These are phyloP conservation scores for Cyclophora albipunctata DNA, from an alignment of 2,888 invertebrate genomes.

Conservation along the genomic window DNA sequence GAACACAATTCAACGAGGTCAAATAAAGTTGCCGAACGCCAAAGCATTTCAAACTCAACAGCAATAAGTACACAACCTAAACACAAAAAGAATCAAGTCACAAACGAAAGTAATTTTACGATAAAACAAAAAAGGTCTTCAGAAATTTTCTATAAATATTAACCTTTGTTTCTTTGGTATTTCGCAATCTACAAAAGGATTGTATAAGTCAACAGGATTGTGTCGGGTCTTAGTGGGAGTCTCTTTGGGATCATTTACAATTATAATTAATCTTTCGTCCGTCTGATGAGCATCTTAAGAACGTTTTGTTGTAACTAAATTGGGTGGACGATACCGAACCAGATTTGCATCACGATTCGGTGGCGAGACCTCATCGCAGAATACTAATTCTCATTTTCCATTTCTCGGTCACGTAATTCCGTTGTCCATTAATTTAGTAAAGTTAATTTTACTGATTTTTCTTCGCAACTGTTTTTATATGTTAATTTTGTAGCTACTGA, in stretches of 20 bases:
- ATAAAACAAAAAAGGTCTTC: slow-evolving; percentile 30
- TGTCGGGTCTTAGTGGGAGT: slow-evolving; percentile 57
- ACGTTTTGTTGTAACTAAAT: slow-evolving; percentile 48
- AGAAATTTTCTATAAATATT: slow-evolving; percentile 17
- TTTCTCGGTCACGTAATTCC: slow-evolving; percentile 26
- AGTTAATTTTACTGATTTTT: slow-evolving; percentile 8
- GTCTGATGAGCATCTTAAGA: slow-evolving; percentile 49
- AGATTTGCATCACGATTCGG: slow-evolving; percentile 65
- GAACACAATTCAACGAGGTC: not conserved
- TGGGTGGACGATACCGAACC: slow-evolving; percentile 45
- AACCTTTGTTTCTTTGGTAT: slow-evolving; percentile 22
- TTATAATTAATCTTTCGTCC: slow-evolving; percentile 64
- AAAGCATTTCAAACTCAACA: slow-evolving; percentile 42
- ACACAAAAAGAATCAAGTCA: slow-evolving; percentile 29
- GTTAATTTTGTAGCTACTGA: not conserved
- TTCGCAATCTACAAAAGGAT: slow-evolving; percentile 67
- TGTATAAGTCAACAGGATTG: slow-evolving; percentile 36
- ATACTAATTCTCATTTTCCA: slow-evolving; percentile 51
- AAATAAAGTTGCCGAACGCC: slow-evolving; percentile 7
- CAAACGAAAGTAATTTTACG: slow-evolving; percentile 11
- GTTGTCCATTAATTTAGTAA: slow-evolving; percentile 16
- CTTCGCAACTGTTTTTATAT: not conserved
- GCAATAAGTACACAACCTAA: slow-evolving; percentile 47
- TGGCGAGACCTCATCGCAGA: slow-evolving; percentile 29
- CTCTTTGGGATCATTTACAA: slow-evolving; percentile 60